Conservation (phyloP, 2,797 vertebrate genomes). For the Scarus forsteni region DNA sequence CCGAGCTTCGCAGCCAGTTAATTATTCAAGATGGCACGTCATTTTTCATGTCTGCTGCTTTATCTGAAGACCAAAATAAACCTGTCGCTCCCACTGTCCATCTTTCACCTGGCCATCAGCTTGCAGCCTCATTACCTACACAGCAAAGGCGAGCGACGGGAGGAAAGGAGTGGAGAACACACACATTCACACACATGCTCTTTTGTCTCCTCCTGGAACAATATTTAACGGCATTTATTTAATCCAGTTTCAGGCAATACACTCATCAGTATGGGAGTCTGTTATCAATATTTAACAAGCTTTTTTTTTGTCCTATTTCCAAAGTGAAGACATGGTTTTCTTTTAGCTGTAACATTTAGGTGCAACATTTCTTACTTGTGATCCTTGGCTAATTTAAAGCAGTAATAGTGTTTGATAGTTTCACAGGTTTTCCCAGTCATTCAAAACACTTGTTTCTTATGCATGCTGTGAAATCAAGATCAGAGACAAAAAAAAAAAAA, state of each 20-base stretch:
- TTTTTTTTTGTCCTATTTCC: conserved; percentile 36
- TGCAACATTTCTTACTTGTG: too few species aligned
- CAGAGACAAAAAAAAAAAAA: too few species aligned
- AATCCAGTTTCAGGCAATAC: conserved; percentile 55
- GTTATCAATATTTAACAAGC: conserved; percentile 50
- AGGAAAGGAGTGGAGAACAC: conserved; percentile 4
- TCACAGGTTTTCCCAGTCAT: too few species aligned
- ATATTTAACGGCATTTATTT: conserved; percentile 42
- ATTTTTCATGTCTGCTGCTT: conserved; percentile 64
- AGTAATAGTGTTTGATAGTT: background rate
- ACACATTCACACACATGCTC: conserved; percentile 2
- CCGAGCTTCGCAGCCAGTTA: conserved; percentile 62
- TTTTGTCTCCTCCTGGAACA: background rate
- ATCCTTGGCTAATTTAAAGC: background rate
- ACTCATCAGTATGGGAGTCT: conserved; percentile 47
- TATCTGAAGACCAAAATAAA: conserved; percentile 69
- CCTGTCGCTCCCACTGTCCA: conserved; percentile 60
- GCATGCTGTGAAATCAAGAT: too few species aligned
- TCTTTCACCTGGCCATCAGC: conserved; percentile 67
- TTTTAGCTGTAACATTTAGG: too few species aligned
- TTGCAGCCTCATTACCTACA: conserved; percentile 66
- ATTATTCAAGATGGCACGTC: conserved; percentile 77
- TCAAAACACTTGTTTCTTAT: too few species aligned
- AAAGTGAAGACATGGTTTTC: conserved; percentile 1
- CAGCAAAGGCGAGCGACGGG: conserved; percentile 29